Base-by-base conservation (phyloP, 2,797 vertebrate species). In the Amphiprion clarkii region DNA sequence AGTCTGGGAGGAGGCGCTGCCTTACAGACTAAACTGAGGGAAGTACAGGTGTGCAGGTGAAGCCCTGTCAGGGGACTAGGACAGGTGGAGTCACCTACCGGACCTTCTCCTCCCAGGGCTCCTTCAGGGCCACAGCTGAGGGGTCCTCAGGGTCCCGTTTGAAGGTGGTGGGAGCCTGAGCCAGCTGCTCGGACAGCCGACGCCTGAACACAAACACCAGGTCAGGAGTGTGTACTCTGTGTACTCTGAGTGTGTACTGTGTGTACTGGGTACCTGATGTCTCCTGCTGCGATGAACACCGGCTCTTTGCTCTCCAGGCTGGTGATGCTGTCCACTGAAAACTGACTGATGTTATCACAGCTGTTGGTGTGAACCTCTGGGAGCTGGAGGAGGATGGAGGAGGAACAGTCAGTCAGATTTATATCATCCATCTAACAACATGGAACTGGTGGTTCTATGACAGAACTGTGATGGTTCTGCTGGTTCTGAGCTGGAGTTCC, bases 301-400 rank as follows among this genome's bases (percentile, higher is more conserved):
- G 98, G 97, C 84, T 99, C 98, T 27, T 98, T 96, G 95, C 96
- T 99, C 90, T 99, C 98, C 90, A 98, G 96, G 81, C 98, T 99
- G 73, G 96, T 98, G 94, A 99, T 98, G 88, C 97, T 98, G 93
- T 99, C 98, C 86, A 99, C 97, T 0, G 98, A 99, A 80, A 99
- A 99, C 95, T 99, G 98, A 49, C 97, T 98, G 93, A 99, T 99
- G 95, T 99, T 99, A 86, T 99, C 98, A 39, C 97, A 97, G 93
- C 97, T 99, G 95, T 95, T 99, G 86, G 97, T 95, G 90, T 98
- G 97, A 0, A 97, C 76, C 83, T 99, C 98, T 0, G 97, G 97
- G 25, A 98, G 95, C 98, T 98, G 91, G 2, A 25, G 67, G 17
- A 49, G 19, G 46, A 49, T 6, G 31, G 31, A 6, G 31, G 31